A percentile compares a stretch with the other conserved stretches of the same genome.
Conservation (phyloP, 2,888 invertebrate species). For the Dromius quadrimaculatus region DNA sequence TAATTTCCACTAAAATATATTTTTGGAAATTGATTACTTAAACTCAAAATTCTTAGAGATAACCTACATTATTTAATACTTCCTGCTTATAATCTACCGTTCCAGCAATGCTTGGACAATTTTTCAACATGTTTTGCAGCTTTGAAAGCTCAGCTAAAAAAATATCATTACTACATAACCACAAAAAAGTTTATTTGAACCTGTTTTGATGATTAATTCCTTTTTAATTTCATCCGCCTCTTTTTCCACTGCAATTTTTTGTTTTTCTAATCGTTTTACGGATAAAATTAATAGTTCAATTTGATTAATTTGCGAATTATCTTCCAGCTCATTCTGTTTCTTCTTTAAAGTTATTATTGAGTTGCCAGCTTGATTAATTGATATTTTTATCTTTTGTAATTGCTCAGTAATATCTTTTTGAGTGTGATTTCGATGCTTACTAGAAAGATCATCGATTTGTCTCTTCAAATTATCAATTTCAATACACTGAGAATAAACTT, state of each 20-base stretch:
- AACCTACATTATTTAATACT: constrained; percentile 36
- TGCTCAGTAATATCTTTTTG: constrained; percentile 57
- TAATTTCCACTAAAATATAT: constrained; percentile 55
- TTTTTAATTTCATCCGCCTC: constrained; percentile 56
- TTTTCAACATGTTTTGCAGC: constrained; percentile 52
- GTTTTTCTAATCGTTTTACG: constrained; percentile 53
- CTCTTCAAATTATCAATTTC: constrained; percentile 58
- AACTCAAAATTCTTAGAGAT: constrained; percentile 3
- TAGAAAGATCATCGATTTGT: constrained; percentile 58
- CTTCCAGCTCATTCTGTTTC: constrained; percentile 8
- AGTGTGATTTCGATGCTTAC: constrained; percentile 57
- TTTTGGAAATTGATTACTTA: neutral
- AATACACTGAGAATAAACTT: constrained; percentile 55
- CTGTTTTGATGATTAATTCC: constrained; percentile 56
- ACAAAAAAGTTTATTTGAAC: constrained; percentile 41
- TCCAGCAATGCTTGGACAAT: constrained; percentile 10
- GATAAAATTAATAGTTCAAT: constrained; percentile 54
- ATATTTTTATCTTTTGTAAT: constrained; percentile 55
- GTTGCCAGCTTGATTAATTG: constrained; percentile 53
- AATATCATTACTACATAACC: neutral
- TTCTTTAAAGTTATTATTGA: constrained; percentile 31
- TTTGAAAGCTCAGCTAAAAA: constrained; percentile 55
- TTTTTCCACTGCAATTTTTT: constrained; percentile 54
- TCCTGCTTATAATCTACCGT: neutral
- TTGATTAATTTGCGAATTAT: constrained; percentile 42